These are phyloP conservation scores for Rafetus swinhoei DNA, from an alignment of 2,113 vertebrate genomes.

Conservation along the genomic window DNA sequence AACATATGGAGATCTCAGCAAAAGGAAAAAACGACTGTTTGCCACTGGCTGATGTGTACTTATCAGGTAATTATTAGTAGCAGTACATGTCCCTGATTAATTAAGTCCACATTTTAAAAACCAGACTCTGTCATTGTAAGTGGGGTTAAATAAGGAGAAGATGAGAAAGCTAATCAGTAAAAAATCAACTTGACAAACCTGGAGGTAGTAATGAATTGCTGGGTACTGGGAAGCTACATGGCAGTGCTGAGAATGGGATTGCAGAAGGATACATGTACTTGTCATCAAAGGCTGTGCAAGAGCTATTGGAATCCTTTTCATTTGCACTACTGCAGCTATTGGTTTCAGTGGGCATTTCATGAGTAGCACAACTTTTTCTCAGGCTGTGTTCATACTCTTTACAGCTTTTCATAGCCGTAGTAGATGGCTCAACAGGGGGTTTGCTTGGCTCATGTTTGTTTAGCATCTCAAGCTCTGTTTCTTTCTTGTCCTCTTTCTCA, in stretches of 20 bases:
- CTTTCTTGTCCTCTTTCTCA: conserved; percentile 87
- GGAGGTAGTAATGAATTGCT: conserved; percentile 78
- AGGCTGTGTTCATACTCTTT: conserved; percentile 80
- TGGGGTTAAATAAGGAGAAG: neutral
- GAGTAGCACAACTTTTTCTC: conserved; percentile 77
- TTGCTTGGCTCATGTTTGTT: conserved; percentile 81
- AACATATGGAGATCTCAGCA: neutral
- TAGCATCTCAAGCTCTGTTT: conserved; percentile 75
- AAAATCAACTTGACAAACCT: conserved; percentile 51
- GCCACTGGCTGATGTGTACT: neutral
- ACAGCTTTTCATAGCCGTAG: conserved; percentile 72
- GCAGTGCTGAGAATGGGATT: conserved; percentile 74
- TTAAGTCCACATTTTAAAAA: neutral
- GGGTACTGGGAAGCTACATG: conserved; percentile 83
- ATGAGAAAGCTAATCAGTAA: neutral
- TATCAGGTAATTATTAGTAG: neutral
- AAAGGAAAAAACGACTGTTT: neutral
- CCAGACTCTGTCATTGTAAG: neutral
- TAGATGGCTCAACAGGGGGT: conserved; percentile 73
- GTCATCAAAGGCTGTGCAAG: conserved; percentile 82
- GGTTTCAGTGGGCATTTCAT: conserved; percentile 76
- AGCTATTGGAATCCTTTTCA: conserved; percentile 82
- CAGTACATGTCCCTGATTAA: neutral
- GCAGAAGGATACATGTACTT: conserved; percentile 84
- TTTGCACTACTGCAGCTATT: conserved; percentile 72